A percentile compares a stretch with the other conserved stretches of the same genome.
Evolutionary conservation across 2,113 vertebrate species (phyloP).

Genomic region (Ameiurus melas): DNA sequence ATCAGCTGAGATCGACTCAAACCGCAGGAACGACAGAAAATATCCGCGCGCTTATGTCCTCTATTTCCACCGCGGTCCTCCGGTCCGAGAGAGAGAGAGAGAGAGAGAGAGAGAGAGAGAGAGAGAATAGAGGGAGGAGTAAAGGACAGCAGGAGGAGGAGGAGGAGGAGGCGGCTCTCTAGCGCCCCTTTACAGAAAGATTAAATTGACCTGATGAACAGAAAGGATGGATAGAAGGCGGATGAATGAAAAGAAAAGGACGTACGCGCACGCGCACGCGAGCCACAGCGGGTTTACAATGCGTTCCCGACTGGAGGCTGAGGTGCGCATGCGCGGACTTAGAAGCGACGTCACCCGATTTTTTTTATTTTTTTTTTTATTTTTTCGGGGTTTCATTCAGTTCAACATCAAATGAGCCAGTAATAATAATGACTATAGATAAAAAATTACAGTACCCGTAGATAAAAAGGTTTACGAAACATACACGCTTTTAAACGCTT

Average conservation of each 20-base stretch:
- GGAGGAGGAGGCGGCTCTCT: not conserved
- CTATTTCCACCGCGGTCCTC: slow-evolving; percentile 61
- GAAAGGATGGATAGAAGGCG: not conserved
- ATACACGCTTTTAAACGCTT: no score
- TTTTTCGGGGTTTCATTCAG: no score
- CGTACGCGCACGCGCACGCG: not conserved
- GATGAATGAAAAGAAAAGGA: not conserved
- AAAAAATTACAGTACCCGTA: not conserved
- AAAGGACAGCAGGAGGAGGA: not conserved
- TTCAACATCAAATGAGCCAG: not conserved
- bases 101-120: not conserved
- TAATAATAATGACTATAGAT: not conserved
- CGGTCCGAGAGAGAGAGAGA: slow-evolving; percentile 41
- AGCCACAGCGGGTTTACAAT: not conserved
- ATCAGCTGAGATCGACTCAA: not conserved
- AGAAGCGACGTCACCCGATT: not conserved
- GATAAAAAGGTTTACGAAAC: not conserved
- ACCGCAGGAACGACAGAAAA: not conserved
- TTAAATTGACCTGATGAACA: no score
- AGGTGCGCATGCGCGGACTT: not conserved
- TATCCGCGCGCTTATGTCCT: not conserved
- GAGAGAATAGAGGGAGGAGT: not conserved
- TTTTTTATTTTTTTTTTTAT: no score
- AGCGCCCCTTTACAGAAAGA: not conserved
- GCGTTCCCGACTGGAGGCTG: not conserved